Conservation (phyloP, 2,888 invertebrate species). For the Perizoma affinitatum region DNA sequence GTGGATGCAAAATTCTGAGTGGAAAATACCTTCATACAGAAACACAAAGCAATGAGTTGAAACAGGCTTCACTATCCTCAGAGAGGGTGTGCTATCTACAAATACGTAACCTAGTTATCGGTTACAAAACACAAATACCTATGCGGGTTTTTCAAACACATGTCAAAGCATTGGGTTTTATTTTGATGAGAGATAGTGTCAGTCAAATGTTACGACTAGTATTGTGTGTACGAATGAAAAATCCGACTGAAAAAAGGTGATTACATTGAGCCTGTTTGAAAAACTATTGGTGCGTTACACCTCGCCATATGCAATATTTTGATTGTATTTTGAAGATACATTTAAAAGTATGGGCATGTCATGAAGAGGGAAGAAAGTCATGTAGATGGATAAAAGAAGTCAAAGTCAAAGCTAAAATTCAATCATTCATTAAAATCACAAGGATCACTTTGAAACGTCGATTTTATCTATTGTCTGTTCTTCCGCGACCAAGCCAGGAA, state of each 20-base stretch:
- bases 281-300: neutral
- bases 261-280: neutral
- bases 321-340: too few relatives aligned
- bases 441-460: too few relatives aligned
- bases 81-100: neutral
- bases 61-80: neutral
- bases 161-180: neutral
- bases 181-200: constrained; percentile 11
- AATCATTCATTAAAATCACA: too few relatives aligned
- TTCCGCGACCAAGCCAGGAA: too few relatives aligned
- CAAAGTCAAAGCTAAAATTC: too few relatives aligned
- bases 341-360: too few relatives aligned
- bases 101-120: neutral
- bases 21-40: neutral
- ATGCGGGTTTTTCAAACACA: constrained; percentile 1
- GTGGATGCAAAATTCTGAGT: neutral
- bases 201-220: neutral
- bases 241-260: neutral
- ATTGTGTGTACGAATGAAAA: neutral
- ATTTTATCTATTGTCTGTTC: too few relatives aligned
- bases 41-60: neutral
- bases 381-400: too few relatives aligned
- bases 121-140: neutral
- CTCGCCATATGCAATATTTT: too few relatives aligned
- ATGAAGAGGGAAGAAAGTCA: too few relatives aligned